Evolutionary conservation across 2,888 invertebrate species (phyloP).

Genomic region (Mesorhabditis sp.): DNA sequence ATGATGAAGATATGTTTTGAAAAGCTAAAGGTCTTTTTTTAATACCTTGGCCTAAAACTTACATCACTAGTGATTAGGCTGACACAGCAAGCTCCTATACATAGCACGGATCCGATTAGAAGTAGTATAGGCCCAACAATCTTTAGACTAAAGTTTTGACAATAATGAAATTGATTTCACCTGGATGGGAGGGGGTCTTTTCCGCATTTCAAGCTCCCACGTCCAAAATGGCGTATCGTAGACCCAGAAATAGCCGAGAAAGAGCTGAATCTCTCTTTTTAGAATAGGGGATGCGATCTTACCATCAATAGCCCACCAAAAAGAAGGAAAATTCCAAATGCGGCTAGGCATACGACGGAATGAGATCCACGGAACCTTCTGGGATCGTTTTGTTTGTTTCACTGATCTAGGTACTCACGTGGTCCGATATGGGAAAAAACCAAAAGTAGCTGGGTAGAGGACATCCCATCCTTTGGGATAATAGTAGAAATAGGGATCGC

Average conservation of each 20-base stretch:
- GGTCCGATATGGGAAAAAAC: slow-evolving; percentile 58
- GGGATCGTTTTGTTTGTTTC: slow-evolving; percentile 9
- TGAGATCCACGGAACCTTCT: slow-evolving; percentile 58
- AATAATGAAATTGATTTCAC: slow-evolving; percentile 8
- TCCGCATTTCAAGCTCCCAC: slow-evolving; percentile 39
- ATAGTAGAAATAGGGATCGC: slow-evolving; percentile 58
- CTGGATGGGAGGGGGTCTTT: slow-evolving; percentile 46
- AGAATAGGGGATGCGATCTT: neutral
- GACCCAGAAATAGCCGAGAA: slow-evolving; percentile 48
- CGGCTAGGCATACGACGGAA: slow-evolving; percentile 48
- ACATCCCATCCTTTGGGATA: slow-evolving; percentile 59
- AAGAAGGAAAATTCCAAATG: slow-evolving; percentile 56
- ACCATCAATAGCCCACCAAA: slow-evolving; percentile 55
- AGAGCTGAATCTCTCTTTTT: slow-evolving; percentile 19
- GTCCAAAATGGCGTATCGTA: slow-evolving; percentile 54
- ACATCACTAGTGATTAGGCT: slow-evolving; percentile 49
- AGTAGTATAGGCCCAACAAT: slow-evolving; percentile 55
- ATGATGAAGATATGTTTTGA: slow-evolving; percentile 51
- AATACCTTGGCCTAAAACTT: slow-evolving; percentile 10
- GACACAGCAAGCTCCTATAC: slow-evolving; percentile 41
- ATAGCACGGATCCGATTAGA: slow-evolving; percentile 38
- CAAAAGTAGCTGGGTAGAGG: slow-evolving; percentile 57
- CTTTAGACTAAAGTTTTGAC: slow-evolving; percentile 19
- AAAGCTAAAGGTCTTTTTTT: slow-evolving; percentile 32
- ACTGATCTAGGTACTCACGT: slow-evolving; percentile 32